Evolutionary conservation across 2,888 invertebrate genomes (phyloP).

Genomic region (Phyllotreta striolata): DNA sequence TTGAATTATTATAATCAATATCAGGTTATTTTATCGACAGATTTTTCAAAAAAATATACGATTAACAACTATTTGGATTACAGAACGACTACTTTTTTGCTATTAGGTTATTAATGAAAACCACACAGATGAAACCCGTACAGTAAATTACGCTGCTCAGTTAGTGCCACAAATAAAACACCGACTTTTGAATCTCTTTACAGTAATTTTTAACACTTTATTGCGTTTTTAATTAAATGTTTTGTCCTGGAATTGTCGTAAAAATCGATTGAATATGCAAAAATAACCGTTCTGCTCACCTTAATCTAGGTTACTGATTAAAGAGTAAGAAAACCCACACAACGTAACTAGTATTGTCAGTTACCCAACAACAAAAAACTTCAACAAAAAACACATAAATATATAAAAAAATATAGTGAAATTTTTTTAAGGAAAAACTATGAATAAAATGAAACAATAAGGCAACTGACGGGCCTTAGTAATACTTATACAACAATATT

Average conservation of each 20-base stretch:
- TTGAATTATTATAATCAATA: slow-evolving; percentile 51
- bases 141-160: too few species aligned
- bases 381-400: slow-evolving; percentile 56
- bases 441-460: slow-evolving; percentile 38
- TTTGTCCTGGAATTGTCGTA: slow-evolving; percentile 13
- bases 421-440: slow-evolving; percentile 34
- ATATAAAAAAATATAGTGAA: slow-evolving; percentile 55
- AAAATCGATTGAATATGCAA: slow-evolving; percentile 2
- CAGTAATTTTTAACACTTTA: too few species aligned
- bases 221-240: too few species aligned
- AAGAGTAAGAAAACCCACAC: slow-evolving; percentile 51
- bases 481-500: slow-evolving; percentile 53
- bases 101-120: neutral
- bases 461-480: slow-evolving; percentile 56
- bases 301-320: slow-evolving; percentile 51
- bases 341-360: slow-evolving; percentile 51
- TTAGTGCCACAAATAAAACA: too few species aligned
- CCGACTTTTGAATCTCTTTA: too few species aligned
- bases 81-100: slow-evolving; percentile 24
- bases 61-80: slow-evolving; percentile 60
- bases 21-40: slow-evolving; percentile 59
- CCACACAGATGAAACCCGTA: too few species aligned
- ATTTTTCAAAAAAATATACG: slow-evolving; percentile 58
- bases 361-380: slow-evolving; percentile 52
- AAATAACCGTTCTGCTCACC: slow-evolving; percentile 11